Base-by-base conservation (phyloP, 2,113 vertebrate genomes). In the Lutjanus erythropterus region DNA sequence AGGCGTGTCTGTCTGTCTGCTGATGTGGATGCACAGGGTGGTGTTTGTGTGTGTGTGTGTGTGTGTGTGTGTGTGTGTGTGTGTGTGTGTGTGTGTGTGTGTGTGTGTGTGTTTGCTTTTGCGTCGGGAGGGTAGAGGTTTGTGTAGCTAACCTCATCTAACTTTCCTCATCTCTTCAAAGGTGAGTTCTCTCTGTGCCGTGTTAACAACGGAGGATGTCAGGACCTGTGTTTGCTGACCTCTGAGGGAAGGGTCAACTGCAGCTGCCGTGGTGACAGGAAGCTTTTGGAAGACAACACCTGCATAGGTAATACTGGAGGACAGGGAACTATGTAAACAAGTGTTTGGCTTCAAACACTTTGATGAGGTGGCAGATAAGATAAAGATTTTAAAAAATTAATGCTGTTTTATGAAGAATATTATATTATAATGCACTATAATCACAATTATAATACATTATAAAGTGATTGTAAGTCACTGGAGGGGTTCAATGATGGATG, bases 181-280 rank as follows among this genome's bases (percentile, higher is more conserved):
- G 98, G 98, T 0, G 97, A 99, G 90, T 96, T 98, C 76, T 99
- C 98, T 23, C 94, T 87, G 0, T 99, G 98, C 88, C 96, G 96
- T 6, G 83, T 97, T 83, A 97, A 97, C 94, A 99, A 99, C 0
- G 97, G 97, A 0, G 97, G 97, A 84, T 99, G 98, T 81, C 97
- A 98, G 88, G 98, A 99, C 81, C 94, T 99, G 64, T 99, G 98
- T 85, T 91, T 99, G 77, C 95, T 97, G 81, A 97, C 96, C 0
- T 96, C 96, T 19, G 97, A 96, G 10, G 97, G 97, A 53, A 96
- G 97, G 0, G 96, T 99, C 75, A 98, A 98, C 94, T 99, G 98
- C 92, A 97, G 97, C 62, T 99, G 98, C 88, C 96, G 98, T 0
- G 98, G 97, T 0, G 97, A 97, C 78, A 94, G 97, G 0, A 89